Evolutionary conservation across 2,888 invertebrate species (phyloP).

Genomic region (Branchipolynoe longqiensis): DNA sequence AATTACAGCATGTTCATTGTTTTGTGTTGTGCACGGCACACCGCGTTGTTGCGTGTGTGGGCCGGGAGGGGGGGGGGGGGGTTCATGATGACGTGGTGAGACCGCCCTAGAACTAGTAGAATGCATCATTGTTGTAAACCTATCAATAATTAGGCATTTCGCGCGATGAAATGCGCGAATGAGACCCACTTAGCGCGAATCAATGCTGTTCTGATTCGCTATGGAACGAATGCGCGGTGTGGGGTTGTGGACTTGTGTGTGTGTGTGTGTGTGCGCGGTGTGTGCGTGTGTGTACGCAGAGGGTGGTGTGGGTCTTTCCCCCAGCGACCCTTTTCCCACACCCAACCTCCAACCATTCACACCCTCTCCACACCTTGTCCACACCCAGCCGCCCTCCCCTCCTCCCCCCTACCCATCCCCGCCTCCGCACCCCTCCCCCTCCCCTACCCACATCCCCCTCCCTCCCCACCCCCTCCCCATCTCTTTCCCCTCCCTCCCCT

Average conservation of each 20-base stretch:
- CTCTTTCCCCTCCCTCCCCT: background rate
- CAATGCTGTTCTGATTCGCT: slow-evolving; percentile 4
- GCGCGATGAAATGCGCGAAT: background rate
- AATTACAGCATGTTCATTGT: too few species aligned
- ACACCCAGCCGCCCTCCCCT: background rate
- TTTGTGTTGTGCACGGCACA: too few species aligned
- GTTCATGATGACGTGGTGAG: too few species aligned
- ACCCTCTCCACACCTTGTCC: background rate
- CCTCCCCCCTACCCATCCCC: background rate
- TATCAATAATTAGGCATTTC: slow-evolving; percentile 33
- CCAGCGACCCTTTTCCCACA: background rate
- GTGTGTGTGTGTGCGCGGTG: too few species aligned
- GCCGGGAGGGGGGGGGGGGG: too few species aligned
- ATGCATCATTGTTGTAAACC: background rate
- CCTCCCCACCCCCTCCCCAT: background rate
- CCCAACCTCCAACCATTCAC: too few species aligned
- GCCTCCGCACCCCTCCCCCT: background rate
- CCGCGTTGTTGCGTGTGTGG: too few species aligned
- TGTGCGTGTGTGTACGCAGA: too few species aligned
- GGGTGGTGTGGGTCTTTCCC: background rate
- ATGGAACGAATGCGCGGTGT: too few species aligned
- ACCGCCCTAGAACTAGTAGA: too few species aligned
- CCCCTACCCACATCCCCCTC: background rate
- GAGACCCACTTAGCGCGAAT: background rate
- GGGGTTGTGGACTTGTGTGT: too few species aligned